A percentile compares a stretch with the other conserved stretches of the same genome.
These are phyloP conservation scores for Eidolon helvum DNA, from an alignment of 2,113 vertebrate genomes.

Conservation along the genomic window DNA sequence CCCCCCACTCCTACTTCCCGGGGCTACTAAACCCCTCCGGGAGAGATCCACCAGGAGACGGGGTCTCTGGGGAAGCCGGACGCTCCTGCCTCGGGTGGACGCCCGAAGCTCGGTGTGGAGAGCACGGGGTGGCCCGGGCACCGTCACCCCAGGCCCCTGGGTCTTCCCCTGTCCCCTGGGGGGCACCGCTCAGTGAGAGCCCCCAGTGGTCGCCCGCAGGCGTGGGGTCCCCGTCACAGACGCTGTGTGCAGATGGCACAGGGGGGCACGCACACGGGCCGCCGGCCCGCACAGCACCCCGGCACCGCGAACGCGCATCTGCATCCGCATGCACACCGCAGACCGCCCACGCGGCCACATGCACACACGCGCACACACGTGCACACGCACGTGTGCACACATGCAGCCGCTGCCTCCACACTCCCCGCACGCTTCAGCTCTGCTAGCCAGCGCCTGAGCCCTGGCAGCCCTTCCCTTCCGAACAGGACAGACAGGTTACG, in stretches of 20 bases:
- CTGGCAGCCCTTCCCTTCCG: not conserved
- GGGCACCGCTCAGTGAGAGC: too few species aligned
- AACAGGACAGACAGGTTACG: not conserved
- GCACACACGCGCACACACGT: not conserved
- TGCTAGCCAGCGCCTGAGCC: not conserved
- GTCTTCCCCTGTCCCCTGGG: not conserved
- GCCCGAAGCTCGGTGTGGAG: not conserved
- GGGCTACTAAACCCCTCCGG: not conserved
- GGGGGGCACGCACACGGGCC: accelerated
- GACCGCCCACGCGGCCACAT: accelerated
- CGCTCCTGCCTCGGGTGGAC: not conserved
- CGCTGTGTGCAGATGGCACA: accelerated
- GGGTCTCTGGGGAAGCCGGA: not conserved
- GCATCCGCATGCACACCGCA: accelerated
- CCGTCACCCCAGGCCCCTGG: not conserved
- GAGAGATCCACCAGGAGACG: accelerated
- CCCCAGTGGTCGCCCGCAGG: accelerated
- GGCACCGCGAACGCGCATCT: accelerated
- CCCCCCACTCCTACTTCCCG: not conserved
- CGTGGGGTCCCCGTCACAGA: not conserved
- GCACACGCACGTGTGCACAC: not conserved
- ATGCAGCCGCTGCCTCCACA: accelerated
- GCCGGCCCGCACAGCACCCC: accelerated
- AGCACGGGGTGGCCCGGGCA: accelerated
- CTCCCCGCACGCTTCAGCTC: not conserved